Conservation (phyloP, 2,888 invertebrate species). For the Diachrysia chrysitis region DNA sequence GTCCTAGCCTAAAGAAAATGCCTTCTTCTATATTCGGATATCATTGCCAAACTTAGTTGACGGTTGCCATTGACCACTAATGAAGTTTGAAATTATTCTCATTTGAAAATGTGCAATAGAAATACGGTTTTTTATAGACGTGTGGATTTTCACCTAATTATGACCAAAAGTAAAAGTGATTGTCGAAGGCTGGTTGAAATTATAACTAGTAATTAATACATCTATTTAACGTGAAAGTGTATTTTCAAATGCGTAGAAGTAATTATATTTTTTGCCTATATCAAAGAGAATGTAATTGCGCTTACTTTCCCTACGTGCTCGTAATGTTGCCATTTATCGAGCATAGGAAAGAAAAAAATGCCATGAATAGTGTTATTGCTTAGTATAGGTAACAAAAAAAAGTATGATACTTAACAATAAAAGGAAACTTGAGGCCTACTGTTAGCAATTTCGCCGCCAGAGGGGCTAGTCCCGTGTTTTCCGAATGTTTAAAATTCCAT, state of each 20-base stretch:
- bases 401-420: too few relatives aligned
- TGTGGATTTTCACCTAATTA: neutral
- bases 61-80: neutral
- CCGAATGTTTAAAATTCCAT: too few relatives aligned
- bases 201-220: neutral
- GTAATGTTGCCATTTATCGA: conserved; percentile 1
- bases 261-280: neutral
- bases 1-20: neutral
- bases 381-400: neutral
- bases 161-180: neutral
- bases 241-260: neutral
- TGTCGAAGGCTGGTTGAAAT: neutral
- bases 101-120: neutral
- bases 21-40: neutral
- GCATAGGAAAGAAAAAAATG: neutral
- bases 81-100: neutral
- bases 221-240: neutral
- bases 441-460: too few relatives aligned
- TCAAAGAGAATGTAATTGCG: neutral
- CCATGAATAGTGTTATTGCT: neutral
- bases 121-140: neutral
- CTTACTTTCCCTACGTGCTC: neutral
- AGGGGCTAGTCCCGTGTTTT: too few relatives aligned
- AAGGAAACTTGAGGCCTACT: too few relatives aligned
- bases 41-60: neutral